Base-by-base conservation (phyloP, 1,140 invertebrate species). In the Lycorma delicatula region DNA sequence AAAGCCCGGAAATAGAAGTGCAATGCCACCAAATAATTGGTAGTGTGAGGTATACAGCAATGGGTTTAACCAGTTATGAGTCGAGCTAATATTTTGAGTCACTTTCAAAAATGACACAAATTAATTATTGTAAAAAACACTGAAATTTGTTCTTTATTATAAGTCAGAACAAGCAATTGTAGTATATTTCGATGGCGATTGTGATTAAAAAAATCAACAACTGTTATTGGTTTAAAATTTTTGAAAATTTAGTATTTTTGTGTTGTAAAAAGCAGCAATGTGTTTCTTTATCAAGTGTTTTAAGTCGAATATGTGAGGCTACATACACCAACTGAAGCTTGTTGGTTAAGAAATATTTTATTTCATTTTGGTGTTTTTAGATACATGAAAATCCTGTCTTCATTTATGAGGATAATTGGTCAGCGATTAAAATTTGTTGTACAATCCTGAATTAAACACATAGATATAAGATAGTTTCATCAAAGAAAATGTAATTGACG, bases 261-360 rank as follows among this genome's bases (percentile, higher is more conserved):
- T 2, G n/a, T 38, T 70, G 66, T 22, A 68, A 65, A 36, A 74
- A 74, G 59, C 77, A 77, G 67, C 51, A 58, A 50, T 65, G 66
- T 22, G 71, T 75, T 5, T 70, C 74, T 25, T 64, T 75, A 31
- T 75, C 74, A 6, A 71, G 70, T n/a, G 6, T 75, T 72, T 31
- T 73, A 78, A 56, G 68, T 73, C 5, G 73, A 78, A 26, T 47
- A 26, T 38, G 18, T 56, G 26, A 57, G 62, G 1, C 22, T 65
- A 11, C n/a, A 54, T 22, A 28, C 58, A 51, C 63, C 53, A 1
- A 28, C 55, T 20, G 23, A 59, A n/a, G 64, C 64, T 51, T 64
- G 61, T 55, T n/a, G 44, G 31, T 22, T 20, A 7, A 25, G 46
- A 25, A 22, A 22, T 25, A 22, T 48, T 2, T 48, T 25, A 48